phyloP scores from a whole-genome alignment of 2,113 vertebrate genomes.

The Terrapene triunguis region DNA sequence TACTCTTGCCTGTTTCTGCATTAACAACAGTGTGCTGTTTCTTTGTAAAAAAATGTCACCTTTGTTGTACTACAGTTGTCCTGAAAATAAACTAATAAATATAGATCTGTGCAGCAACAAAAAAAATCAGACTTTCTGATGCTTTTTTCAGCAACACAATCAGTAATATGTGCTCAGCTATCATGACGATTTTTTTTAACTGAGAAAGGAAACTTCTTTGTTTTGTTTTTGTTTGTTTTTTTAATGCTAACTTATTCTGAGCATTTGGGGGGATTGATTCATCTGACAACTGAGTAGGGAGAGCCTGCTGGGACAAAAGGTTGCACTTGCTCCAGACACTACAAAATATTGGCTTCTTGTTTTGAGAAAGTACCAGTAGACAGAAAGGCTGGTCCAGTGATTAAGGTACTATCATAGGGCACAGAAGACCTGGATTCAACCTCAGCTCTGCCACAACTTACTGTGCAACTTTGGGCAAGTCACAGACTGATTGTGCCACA shows the following conservation, averaged over 20 bases:
- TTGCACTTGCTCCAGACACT: not conserved
- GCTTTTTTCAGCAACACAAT: not conserved
- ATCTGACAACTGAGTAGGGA: not conserved
- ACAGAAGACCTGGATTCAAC: not conserved
- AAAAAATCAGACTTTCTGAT: not conserved
- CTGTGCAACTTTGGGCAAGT: not conserved
- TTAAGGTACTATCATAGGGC: fast-evolving
- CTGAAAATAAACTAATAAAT: not conserved
- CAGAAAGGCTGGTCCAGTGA: fast-evolving
- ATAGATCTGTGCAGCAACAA: not conserved
- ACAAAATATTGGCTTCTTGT: fast-evolving
- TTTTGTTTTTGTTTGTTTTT: not conserved
- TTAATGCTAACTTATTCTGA: fast-evolving
- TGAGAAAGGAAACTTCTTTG: not conserved
- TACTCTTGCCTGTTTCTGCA: not conserved
- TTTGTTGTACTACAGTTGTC: not conserved
- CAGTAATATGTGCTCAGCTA: not conserved
- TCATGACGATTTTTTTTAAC: fast-evolving
- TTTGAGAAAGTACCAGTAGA: fast-evolving
- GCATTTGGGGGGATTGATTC: not conserved
- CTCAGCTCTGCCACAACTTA: not conserved
- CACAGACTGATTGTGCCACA: not conserved
- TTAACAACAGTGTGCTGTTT: not conserved
- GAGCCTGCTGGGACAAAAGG: not conserved
- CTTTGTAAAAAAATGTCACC: not conserved